Conservation (phyloP, 2,797 vertebrate genomes). For the Crocidura indochinensis region DNA sequence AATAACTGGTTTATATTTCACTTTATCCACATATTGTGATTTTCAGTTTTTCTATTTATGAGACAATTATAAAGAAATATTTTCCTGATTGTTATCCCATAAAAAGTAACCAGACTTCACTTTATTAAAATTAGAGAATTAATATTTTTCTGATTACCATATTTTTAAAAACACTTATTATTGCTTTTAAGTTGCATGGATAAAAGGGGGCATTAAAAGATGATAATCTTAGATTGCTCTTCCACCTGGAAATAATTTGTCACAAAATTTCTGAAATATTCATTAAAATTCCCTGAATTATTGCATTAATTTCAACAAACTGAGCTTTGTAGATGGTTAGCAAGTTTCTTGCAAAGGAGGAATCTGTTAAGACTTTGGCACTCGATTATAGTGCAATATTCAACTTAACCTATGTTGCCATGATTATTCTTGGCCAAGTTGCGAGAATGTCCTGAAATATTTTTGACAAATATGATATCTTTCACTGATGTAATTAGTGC, state of each 20-base stretch:
- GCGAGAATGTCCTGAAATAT: constrained; percentile 64
- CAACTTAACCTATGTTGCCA: constrained; percentile 68
- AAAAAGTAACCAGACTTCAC: constrained; percentile 28
- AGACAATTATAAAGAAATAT: constrained; percentile 41
- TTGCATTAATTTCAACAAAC: constrained; percentile 60
- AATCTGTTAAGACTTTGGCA: constrained; percentile 69
- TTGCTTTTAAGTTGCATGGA: constrained; percentile 27
- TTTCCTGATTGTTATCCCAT: constrained; percentile 52
- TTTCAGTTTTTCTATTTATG: constrained; percentile 66
- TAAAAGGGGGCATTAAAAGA: constrained; percentile 21
- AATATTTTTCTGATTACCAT: constrained; percentile 49
- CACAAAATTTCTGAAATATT: constrained; percentile 57
- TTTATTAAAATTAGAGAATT: constrained; percentile 43
- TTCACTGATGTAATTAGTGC: constrained; percentile 45
- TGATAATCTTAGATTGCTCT: constrained; percentile 18
- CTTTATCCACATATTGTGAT: constrained; percentile 79
- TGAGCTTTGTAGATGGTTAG: constrained; percentile 53
- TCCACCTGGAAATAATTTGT: constrained; percentile 53
- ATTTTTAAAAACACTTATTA: constrained; percentile 26
- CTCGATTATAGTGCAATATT: constrained; percentile 59
- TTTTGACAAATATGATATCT: constrained; percentile 61
- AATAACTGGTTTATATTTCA: constrained; percentile 77
- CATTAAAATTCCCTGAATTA: constrained; percentile 57
- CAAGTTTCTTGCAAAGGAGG: constrained; percentile 47
- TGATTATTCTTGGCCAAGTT: constrained; percentile 64